phyloP scores from a whole-genome alignment of 2,797 vertebrate genomes.

The Dallia pectoralis region DNA sequence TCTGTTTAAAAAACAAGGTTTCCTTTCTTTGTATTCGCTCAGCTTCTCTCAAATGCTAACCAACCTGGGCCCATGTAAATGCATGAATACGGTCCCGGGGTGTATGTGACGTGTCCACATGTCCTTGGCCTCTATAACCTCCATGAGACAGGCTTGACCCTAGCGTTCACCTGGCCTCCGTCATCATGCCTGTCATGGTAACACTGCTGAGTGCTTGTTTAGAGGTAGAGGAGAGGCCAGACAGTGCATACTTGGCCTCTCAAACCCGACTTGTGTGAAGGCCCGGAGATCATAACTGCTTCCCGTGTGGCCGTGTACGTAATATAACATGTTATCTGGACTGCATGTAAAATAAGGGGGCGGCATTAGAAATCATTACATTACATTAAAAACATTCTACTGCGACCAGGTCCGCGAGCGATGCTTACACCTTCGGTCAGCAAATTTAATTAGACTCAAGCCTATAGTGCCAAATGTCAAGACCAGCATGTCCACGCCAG shows the following conservation, averaged over 20 bases:
- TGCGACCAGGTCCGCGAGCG: too few species aligned
- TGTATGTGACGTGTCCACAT: constrained; percentile 3
- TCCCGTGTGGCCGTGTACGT: background rate
- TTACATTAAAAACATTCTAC: too few species aligned
- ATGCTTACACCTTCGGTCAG: too few species aligned
- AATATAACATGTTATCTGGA: background rate
- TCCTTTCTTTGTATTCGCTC: constrained; percentile 71
- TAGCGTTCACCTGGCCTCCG: background rate
- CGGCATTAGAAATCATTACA: too few species aligned
- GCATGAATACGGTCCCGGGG: background rate
- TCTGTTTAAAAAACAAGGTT: constrained; percentile 77
- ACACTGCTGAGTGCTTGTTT: constrained; percentile 2
- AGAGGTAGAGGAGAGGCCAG: background rate
- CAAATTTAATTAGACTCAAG: too few species aligned
- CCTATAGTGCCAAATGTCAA: too few species aligned
- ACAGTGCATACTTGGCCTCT: background rate
- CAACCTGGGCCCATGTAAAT: background rate
- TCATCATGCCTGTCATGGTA: background rate
- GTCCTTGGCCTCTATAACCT: background rate
- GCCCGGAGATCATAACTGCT: background rate
- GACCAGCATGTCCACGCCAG: too few species aligned
- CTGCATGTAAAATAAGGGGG: background rate
- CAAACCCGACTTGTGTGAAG: background rate
- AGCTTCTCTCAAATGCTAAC: constrained; percentile 23
- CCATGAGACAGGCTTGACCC: constrained; percentile 14